Percentiles rank a stretch among this genome's conserved stretches.
Conservation (phyloP, 2,888 invertebrate genomes). For the Encarsia formosa region DNA sequence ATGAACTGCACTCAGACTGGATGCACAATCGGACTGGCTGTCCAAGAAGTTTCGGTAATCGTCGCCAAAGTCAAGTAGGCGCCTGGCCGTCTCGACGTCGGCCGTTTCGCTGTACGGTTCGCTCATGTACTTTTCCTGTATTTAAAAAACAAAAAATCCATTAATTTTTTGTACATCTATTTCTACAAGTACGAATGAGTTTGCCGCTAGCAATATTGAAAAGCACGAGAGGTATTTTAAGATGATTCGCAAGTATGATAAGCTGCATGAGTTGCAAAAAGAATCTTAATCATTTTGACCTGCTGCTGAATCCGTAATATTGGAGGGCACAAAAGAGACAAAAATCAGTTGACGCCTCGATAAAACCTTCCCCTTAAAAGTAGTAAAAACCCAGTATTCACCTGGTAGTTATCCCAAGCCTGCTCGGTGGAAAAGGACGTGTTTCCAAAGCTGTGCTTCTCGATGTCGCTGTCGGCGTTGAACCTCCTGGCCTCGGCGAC, state of each 20-base stretch:
- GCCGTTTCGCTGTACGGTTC: slow-evolving; percentile 85
- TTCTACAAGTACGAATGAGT: too few relatives aligned
- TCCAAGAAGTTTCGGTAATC: slow-evolving; percentile 86
- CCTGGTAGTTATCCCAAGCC: slow-evolving; percentile 96
- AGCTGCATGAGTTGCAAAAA: too few relatives aligned
- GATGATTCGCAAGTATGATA: too few relatives aligned
- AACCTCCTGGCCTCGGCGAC: slow-evolving; percentile 18
- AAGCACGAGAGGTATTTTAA: too few relatives aligned
- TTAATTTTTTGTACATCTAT: too few relatives aligned
- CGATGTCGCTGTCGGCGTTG: slow-evolving; percentile 58
- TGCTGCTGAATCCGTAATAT: too few relatives aligned
- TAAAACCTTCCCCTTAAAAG: too few relatives aligned
- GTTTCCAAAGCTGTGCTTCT: slow-evolving; percentile 54
- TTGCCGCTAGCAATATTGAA: too few relatives aligned
- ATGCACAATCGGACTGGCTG: slow-evolving; percentile 86
- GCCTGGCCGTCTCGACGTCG: slow-evolving; percentile 80
- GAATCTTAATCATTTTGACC: too few relatives aligned
- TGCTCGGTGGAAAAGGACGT: slow-evolving; percentile 80
- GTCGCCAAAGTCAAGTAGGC: slow-evolving; percentile 81
- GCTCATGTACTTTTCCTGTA: slow-evolving; percentile 84
- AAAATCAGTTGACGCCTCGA: too few relatives aligned
- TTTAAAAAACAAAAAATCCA: slow-evolving; percentile 31
- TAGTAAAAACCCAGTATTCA: too few relatives aligned
- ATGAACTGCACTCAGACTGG: slow-evolving; percentile 65
- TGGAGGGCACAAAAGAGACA: too few relatives aligned